Conservation (phyloP, 2,113 vertebrate species). For the Entosphenus tridentatus region DNA sequence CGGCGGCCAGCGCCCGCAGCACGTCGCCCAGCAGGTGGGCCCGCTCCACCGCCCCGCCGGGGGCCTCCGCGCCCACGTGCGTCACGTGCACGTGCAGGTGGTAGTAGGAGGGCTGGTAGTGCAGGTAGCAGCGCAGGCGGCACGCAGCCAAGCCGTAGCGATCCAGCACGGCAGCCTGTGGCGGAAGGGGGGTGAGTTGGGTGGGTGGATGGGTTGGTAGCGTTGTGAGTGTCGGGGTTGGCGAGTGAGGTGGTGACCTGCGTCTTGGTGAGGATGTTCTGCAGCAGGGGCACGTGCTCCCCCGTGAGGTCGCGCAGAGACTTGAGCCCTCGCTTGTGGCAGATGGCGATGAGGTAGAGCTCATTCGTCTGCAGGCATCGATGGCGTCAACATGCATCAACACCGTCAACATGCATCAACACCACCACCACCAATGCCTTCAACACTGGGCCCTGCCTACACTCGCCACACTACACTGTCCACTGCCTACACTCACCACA, state of each 20-base stretch:
- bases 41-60: conserved; percentile 49
- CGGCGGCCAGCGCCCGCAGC: conserved; percentile 40
- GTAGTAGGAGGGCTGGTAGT: conserved; percentile 85
- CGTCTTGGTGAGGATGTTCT: conserved; percentile 42
- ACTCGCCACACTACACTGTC: too few species aligned
- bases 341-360: conserved; percentile 65
- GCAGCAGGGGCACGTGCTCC: conserved; percentile 49
- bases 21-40: conserved; percentile 61
- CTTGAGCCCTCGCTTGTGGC: conserved; percentile 29
- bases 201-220: too few species aligned
- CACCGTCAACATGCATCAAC: background rate
- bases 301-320: conserved; percentile 52
- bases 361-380: conserved; percentile 37
- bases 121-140: conserved; percentile 49
- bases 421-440: too few species aligned
- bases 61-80: conserved; percentile 42
- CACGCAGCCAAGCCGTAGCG: conserved; percentile 24
- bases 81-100: conserved; percentile 86
- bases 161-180: conserved; percentile 36
- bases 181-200: background rate
- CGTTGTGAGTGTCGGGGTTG: too few species aligned
- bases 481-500: too few species aligned
- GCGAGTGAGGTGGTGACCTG: conserved; percentile 23
- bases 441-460: too few species aligned
- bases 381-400: background rate